phyloP scores from a whole-genome alignment of 2,888 invertebrate genomes.

The Steinernema hermaphroditum region DNA sequence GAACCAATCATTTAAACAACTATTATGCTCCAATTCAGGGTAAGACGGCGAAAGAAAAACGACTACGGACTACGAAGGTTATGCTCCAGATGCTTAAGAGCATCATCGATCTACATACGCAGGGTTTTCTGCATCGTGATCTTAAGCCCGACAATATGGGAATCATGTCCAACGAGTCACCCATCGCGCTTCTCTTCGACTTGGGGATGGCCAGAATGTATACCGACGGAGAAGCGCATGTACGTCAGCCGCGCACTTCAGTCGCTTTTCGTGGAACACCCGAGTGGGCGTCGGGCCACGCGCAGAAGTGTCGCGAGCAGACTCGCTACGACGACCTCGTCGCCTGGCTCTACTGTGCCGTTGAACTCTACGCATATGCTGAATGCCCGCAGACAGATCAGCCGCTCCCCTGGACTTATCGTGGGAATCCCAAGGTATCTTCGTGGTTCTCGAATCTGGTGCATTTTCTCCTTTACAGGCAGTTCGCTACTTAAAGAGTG shows the following conservation, averaged over 20 bases:
- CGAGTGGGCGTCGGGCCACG: slow-evolving; percentile 45
- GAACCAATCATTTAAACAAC: too few species aligned
- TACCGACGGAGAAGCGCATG: slow-evolving; percentile 34
- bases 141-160: slow-evolving; percentile 48
- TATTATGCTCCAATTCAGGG: too few species aligned
- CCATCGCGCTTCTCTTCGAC: slow-evolving; percentile 42
- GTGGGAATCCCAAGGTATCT: slow-evolving; percentile 36
- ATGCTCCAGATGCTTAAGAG: slow-evolving; percentile 45
- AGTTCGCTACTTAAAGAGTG: slow-evolving; percentile 37
- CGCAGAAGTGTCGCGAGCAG: slow-evolving; percentile 44
- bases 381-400: slow-evolving; percentile 21
- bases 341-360: slow-evolving; percentile 44
- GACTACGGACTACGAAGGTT: slow-evolving; percentile 30
- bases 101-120: slow-evolving; percentile 42
- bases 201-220: slow-evolving; percentile 49
- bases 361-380: slow-evolving; percentile 39
- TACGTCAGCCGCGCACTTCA: slow-evolving; percentile 23
- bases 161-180: slow-evolving; percentile 33
- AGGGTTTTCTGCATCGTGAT: slow-evolving; percentile 45
- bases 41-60: too few species aligned
- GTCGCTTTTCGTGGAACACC: slow-evolving; percentile 39
- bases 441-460: too few species aligned
- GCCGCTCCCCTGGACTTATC: slow-evolving; percentile 47
- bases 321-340: slow-evolving; percentile 46
- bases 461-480: slow-evolving; percentile 33